Conservation (phyloP, 2,113 vertebrate genomes). For the Melospiza melodia region DNA sequence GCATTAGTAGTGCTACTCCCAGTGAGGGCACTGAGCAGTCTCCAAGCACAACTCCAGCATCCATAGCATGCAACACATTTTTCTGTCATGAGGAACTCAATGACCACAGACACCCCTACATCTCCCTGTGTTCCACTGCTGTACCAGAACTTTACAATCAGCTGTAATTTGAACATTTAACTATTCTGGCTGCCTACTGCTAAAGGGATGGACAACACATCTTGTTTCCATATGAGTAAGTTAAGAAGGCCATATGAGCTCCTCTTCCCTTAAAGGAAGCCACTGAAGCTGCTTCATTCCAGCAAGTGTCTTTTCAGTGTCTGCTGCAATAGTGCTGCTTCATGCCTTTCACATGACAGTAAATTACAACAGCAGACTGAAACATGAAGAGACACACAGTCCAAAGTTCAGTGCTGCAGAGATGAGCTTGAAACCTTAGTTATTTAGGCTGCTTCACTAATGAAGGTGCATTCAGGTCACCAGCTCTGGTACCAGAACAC, state of each 20-base stretch:
- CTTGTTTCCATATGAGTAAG: not conserved
- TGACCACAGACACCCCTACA: not conserved
- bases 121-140: not conserved
- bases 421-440: not conserved
- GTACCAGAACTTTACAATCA: not conserved
- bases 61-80: accelerated
- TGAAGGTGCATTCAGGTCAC: not conserved
- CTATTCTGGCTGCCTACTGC: not conserved
- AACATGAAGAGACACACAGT: not conserved
- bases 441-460: not conserved
- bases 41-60: not conserved
- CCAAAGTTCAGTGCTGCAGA: not conserved
- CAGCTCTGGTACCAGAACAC: not conserved
- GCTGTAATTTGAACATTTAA: not conserved
- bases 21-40: not conserved
- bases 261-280: not conserved
- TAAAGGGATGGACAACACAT: not conserved
- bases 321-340: not conserved
- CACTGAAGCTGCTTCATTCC: not conserved
- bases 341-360: not conserved
- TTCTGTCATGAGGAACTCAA: not conserved
- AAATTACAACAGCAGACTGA: not conserved
- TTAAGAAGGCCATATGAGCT: not conserved
- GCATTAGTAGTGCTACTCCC: not conserved
- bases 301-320: not conserved